These are phyloP conservation scores for Loriculus beryllinus DNA, from an alignment of 2,797 vertebrate species.

Conservation along the genomic window DNA sequence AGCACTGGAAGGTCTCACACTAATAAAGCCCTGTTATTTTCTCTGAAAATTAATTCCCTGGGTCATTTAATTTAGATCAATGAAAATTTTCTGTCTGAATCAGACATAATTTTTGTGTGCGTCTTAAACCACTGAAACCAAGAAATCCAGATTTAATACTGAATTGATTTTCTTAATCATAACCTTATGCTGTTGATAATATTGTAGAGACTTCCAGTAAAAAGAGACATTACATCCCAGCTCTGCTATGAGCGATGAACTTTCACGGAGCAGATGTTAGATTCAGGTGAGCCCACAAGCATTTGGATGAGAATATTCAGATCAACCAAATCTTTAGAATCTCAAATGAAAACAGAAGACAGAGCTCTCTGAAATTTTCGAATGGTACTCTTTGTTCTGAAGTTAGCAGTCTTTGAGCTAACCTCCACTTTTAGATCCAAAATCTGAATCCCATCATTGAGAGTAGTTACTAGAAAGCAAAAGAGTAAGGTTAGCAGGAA, in stretches of 20 bases:
- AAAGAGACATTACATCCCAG: background rate
- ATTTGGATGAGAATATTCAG: background rate
- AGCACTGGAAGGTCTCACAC: background rate
- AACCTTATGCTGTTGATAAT: background rate
- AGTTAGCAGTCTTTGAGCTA: background rate
- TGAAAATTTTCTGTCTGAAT: background rate
- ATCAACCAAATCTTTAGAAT: background rate
- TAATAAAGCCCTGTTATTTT: background rate
- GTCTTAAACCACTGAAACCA: background rate
- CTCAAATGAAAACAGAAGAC: background rate
- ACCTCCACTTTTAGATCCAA: background rate
- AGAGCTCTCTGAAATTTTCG: background rate
- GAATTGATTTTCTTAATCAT: constrained; percentile 11
- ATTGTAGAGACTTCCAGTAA: background rate
- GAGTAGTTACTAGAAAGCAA: background rate
- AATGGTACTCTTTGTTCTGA: background rate
- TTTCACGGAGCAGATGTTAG: background rate
- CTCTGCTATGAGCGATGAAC: background rate
- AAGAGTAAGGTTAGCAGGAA: background rate
- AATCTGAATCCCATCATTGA: background rate
- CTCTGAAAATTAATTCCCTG: background rate
- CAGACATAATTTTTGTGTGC: background rate
- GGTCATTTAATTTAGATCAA: background rate
- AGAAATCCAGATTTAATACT: constrained; percentile 2
- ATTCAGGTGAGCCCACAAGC: background rate